Percentiles rank a stretch among this genome's conserved stretches.
These are phyloP conservation scores for Spizella passerina DNA, from an alignment of 2,797 vertebrate species.

Conservation along the genomic window DNA sequence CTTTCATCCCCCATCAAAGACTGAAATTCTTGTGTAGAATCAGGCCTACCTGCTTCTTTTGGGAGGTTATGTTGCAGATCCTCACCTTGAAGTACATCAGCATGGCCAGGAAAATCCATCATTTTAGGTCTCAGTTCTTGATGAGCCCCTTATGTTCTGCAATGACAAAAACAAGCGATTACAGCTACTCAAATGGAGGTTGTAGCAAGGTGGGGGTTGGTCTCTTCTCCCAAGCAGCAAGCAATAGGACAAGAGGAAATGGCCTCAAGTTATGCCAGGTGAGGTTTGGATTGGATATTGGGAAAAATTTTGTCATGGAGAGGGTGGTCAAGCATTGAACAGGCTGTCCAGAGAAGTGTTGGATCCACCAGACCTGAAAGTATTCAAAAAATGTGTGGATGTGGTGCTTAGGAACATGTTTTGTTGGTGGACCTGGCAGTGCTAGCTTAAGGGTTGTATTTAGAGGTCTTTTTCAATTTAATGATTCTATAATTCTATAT, in stretches of 20 bases:
- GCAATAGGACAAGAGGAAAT: background rate
- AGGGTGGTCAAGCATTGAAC: background rate
- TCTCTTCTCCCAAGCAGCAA: background rate
- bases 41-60: background rate
- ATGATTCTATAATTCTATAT: background rate
- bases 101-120: background rate
- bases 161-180: background rate
- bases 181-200: background rate
- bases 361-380: background rate
- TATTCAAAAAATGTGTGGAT: background rate
- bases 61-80: background rate
- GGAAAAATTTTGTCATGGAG: background rate
- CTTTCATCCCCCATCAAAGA: background rate
- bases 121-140: background rate
- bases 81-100: background rate
- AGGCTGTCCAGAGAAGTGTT: background rate
- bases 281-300: background rate
- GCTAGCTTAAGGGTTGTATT: background rate
- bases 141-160: background rate
- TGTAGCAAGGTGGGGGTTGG: background rate
- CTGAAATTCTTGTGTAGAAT: background rate
- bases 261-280: background rate
- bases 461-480: background rate
- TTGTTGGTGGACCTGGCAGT: background rate
- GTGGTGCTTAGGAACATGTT: background rate